Base-by-base conservation (phyloP, 2,888 invertebrate genomes). In the Drosophila acutilabella region DNA sequence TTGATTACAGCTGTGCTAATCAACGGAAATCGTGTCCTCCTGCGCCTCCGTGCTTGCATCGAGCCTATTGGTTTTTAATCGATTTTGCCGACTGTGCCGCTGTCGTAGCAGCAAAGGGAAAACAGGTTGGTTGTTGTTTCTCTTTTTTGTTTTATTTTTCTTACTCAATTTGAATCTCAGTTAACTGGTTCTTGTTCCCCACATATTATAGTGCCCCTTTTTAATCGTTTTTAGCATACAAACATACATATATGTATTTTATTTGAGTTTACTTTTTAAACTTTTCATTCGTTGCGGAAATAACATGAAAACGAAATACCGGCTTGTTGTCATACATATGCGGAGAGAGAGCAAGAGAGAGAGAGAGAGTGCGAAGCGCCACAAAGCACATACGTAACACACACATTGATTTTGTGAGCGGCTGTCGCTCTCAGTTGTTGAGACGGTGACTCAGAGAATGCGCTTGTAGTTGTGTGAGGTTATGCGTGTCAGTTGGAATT, bases 401-500 rank as follows among this genome's bases (percentile, higher is more conserved):
- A 41, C 14, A 42, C 16, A 16, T 33, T 42, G 14, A 36, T 38
- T 36, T 20, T 36, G 13, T n/a, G 23, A 44, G 44, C 30, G 53
- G 26, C 48, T 33, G 41, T 41, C 59, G 48, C 23, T 59, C 62
- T 54, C 60, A 60, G 45, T 42, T 50, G 38, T 18, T 68, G 62
- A 58, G 75, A 65, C 51, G 71, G 74, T 84, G 88, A 84, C 83
- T 88, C 86, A 88, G 88, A 71, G 65, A 86, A 69, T 85, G 69
- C 44, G 81, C 73, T 73, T 77, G 83, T 85, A 64, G 82, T 88
- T 88, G 83, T 76, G 78, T 78, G 80, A 82, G 84, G 79, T 86
- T 88, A 83, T 82, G 80, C 67, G 75, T 86, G 73, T 76, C 71
- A 80, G 56, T 72, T 81, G 84, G 88, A 80, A 90, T 75, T 81